Base-by-base conservation (phyloP, 2,113 vertebrate genomes). In the Ancistrus triradiatus region DNA sequence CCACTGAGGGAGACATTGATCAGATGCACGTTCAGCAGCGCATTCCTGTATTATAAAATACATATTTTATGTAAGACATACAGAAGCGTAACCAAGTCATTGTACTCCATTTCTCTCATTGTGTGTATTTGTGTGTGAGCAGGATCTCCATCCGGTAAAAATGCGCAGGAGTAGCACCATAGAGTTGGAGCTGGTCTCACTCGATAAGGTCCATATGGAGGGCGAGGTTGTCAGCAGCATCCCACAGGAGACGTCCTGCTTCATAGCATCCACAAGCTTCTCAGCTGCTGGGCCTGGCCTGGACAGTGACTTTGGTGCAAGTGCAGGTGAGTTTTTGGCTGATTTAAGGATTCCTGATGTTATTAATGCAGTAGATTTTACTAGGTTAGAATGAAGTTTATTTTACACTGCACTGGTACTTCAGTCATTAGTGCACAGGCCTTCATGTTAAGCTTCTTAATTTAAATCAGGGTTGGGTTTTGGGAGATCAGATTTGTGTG, bases 241-340 rank as follows among this genome's bases (percentile, higher is more conserved):
- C 2, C 72, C 59, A 1, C 74, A 49, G 0, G 83, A 84, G 24
- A 59, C 37, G 7, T 79, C 70, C 2, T 66, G 73, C 40, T 61
- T 61, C 2, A 55, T 50, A 3, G 59, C 51, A 4, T 79, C 76
- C 0, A 48, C 66, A 14, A 78, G 80, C 68, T 65, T 53, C 0
- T 85, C 85, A 2, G 72, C 77, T 0, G 76, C 70, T 5, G 86
- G 88, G 0, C 81, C 88, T 6, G 90, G 89, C 10, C 78, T 92
- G 17, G 90, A 92, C 78, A 87, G 88, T n/a, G 88, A 90, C 75
- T 92, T 92, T 14, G 89, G 90, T 40, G 88, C 87, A 28, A 92
- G 90, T 60, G 90, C 89, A 78, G 89, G 90, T 89, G 15, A 73
- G 80, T 53, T 25, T 9, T 17, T 15, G 52, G 15, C 24, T 17